Conservation (phyloP, 30 jellyfish, hydroid and myxozoan genomes). For the Pelagia noctiluca region DNA sequence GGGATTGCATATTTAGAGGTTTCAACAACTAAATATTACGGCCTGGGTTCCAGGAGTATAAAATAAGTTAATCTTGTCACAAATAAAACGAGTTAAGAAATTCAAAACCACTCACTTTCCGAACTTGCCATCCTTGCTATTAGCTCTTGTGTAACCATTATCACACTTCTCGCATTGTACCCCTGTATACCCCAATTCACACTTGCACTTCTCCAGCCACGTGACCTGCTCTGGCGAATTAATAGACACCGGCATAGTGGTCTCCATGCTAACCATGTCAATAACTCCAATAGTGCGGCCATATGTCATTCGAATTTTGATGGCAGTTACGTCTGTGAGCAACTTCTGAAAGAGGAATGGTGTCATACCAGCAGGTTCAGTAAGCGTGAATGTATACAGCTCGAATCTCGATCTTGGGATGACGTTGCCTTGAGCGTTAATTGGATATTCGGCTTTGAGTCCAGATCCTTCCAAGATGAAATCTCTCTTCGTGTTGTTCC, state of each 20-base stretch:
- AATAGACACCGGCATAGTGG: conserved; percentile 77
- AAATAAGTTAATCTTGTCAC: not conserved
- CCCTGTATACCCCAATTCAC: conserved; percentile 92
- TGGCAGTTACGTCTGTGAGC: conserved; percentile 80
- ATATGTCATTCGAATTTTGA: conserved; percentile 87
- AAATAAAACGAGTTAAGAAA: not conserved
- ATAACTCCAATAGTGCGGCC: conserved; percentile 72
- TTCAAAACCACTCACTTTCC: conserved; percentile 67
- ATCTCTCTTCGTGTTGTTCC: conserved; percentile 61
- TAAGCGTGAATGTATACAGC: conserved; percentile 52
- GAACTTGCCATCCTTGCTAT: conserved; percentile 65
- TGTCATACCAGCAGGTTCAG: conserved; percentile 89
- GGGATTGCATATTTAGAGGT: too few relatives aligned
- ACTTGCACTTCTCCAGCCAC: conserved; percentile 92
- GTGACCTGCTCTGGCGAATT: conserved; percentile 89
- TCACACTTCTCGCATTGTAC: conserved; percentile 88
- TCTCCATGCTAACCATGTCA: conserved; percentile 65
- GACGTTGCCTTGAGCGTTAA: conserved; percentile 77
- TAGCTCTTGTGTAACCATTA: conserved; percentile 88
- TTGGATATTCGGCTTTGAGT: conserved; percentile 76
- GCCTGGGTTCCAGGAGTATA: not conserved
- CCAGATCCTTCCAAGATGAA: conserved; percentile 96
- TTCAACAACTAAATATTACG: too few relatives aligned
- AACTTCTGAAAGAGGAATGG: conserved; percentile 80
- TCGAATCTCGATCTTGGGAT: conserved; percentile 76